Evolutionary conservation across 2,113 vertebrate genomes (phyloP).

Genomic region (Capreolus pygargus): DNA sequence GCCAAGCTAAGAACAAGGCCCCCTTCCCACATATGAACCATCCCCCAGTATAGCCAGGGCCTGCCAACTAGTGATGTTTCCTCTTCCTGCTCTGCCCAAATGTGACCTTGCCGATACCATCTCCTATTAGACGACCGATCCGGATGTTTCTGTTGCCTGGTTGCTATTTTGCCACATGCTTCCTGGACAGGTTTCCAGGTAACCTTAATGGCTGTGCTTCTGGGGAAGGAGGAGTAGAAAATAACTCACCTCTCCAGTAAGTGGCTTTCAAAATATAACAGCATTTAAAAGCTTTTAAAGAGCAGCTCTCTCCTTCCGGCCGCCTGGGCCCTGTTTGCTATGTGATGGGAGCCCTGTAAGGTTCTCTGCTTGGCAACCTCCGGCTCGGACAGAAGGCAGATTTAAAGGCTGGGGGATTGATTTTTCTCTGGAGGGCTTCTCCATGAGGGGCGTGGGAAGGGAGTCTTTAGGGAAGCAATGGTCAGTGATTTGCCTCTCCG

Average conservation of each 20-base stretch:
- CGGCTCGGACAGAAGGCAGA: conserved; percentile 16
- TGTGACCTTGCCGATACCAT: conserved; percentile 7
- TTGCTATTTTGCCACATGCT: conserved; percentile 23
- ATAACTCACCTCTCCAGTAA: conserved; percentile 27
- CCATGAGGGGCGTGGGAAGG: not conserved
- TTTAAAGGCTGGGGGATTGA: not conserved
- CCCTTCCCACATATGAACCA: not conserved
- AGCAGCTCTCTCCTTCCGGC: conserved; percentile 34
- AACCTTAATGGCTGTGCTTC: conserved; percentile 49
- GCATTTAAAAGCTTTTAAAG: conserved; percentile 64
- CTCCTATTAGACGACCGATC: conserved; percentile 29
- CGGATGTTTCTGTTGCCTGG: conserved; percentile 9
- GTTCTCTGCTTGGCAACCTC: not conserved
- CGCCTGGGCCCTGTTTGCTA: conserved; percentile 35
- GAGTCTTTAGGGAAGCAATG: not conserved
- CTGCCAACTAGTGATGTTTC: not conserved
- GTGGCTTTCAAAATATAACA: conserved; percentile 52
- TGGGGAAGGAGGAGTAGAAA: conserved; percentile 47
- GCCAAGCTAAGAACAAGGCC: not conserved
- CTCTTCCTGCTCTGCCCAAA: not conserved
- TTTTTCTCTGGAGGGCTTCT: conserved; percentile 14
- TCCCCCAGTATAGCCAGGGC: not conserved
- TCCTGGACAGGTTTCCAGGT: conserved; percentile 57
- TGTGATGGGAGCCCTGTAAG: not conserved
- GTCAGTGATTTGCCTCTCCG: not conserved